phyloP scores from a whole-genome alignment of 1,140 invertebrate genomes.

The Atta cephalotes region DNA sequence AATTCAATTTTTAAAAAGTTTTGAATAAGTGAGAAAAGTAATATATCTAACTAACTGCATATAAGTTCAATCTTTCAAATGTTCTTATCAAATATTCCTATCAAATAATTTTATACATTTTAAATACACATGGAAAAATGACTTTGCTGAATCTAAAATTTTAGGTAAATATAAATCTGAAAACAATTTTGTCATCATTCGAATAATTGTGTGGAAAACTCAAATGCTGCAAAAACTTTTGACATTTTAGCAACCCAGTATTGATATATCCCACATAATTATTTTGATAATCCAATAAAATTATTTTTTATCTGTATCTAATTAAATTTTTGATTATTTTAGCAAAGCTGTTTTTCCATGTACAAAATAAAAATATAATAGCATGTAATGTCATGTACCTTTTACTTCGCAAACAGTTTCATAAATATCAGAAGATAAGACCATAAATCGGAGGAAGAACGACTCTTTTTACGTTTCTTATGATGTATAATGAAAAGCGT shows the following conservation, averaged over 20 bases:
- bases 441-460: background rate
- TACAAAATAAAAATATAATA: conserved; percentile 1
- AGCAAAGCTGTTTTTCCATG: background rate
- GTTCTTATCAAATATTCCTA: background rate
- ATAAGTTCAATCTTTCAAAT: background rate
- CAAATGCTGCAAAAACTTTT: too few species aligned
- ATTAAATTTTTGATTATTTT: too few species aligned
- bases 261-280: too few species aligned
- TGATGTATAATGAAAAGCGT: conserved; percentile 50
- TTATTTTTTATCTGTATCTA: too few species aligned
- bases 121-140: background rate
- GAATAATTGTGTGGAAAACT: too few species aligned
- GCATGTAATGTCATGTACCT: background rate
- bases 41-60: background rate
- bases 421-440: conserved; percentile 8
- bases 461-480: conserved; percentile 30
- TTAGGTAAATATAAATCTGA: too few species aligned
- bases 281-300: too few species aligned
- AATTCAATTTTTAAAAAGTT: background rate
- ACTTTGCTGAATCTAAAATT: too few species aligned
- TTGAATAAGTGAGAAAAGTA: background rate
- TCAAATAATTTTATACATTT: background rate
- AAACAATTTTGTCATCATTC: too few species aligned
- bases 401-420: background rate
- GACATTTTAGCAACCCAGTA: too few species aligned